A percentile compares a stretch with the other conserved stretches of the same genome.
These are phyloP conservation scores for Drosophila biarmipes DNA, from an alignment of 1,140 invertebrate species.

Conservation along the genomic window DNA sequence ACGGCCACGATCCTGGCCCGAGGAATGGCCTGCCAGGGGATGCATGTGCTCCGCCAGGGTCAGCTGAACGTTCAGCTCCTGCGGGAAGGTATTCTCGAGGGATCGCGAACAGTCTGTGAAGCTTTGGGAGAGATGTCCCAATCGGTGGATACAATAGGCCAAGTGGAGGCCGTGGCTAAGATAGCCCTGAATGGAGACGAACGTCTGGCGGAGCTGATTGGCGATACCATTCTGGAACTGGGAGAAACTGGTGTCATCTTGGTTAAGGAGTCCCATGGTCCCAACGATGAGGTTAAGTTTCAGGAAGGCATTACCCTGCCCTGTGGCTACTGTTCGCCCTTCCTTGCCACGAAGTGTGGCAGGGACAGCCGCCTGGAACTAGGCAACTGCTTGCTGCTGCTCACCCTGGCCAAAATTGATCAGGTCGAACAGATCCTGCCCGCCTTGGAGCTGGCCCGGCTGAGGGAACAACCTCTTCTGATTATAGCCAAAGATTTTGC, in stretches of 20 bases:
- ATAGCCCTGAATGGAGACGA: constrained; percentile 97
- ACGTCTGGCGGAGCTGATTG: constrained; percentile 95
- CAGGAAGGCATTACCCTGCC: constrained; percentile 99
- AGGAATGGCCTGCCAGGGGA: constrained; percentile 96
- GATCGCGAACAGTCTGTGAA: constrained; percentile 92
- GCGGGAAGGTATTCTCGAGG: constrained; percentile 93
- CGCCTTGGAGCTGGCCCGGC: constrained; percentile 95
- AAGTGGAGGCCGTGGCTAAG: constrained; percentile 98
- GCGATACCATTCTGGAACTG: constrained; percentile 93
- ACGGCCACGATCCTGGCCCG: constrained; percentile 96
- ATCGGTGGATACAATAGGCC: constrained; percentile 94
- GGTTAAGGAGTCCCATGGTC: constrained; percentile 97
- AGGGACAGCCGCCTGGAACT: constrained; percentile 96
- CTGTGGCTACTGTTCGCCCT: constrained; percentile 97
- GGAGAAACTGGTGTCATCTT: constrained; percentile 97
- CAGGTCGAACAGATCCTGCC: constrained; percentile 95
- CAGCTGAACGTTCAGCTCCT: constrained; percentile 98
- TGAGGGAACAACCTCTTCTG: constrained; percentile 90
- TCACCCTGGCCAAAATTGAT: constrained; percentile 97
- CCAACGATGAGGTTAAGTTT: constrained; percentile 95
- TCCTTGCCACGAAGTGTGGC: constrained; percentile 96
- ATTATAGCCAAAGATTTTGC: constrained; percentile 93
- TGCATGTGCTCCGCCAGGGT: constrained; percentile 78
- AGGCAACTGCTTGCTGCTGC: constrained; percentile 91
- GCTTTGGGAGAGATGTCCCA: constrained; percentile 93